These are phyloP conservation scores for Margarornis squamiger DNA, from an alignment of 2,797 vertebrate genomes.

Conservation along the genomic window DNA sequence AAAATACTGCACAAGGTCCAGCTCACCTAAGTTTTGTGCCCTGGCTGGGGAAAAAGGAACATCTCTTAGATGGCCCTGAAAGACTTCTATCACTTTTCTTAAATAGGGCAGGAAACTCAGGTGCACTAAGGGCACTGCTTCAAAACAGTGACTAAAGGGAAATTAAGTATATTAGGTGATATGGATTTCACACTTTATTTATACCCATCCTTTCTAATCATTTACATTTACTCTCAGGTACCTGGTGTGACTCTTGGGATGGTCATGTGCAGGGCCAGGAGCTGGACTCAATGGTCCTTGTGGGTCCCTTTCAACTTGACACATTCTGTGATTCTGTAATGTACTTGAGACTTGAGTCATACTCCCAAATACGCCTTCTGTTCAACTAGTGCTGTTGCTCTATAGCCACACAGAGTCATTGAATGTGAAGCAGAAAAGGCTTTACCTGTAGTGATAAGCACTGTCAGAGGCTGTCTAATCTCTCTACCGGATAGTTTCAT, in stretches of 20 bases:
- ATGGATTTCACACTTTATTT: not conserved
- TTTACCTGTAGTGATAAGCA: not conserved
- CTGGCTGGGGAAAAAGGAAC: not conserved
- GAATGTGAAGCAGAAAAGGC: not conserved
- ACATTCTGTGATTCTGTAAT: not conserved
- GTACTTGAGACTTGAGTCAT: not conserved
- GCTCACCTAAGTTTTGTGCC: not conserved
- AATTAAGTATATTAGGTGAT: not conserved
- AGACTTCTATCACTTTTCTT: not conserved
- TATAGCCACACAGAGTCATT: not conserved
- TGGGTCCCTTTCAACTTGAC: not conserved
- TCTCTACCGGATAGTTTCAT: not conserved
- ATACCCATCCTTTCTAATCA: not conserved
- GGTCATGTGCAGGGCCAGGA: not conserved
- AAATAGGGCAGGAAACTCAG: not conserved
- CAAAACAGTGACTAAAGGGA: not conserved
- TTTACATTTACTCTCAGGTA: not conserved
- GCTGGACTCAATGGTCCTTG: not conserved
- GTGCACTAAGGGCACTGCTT: rapidly evolving
- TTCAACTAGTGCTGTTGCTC: not conserved
- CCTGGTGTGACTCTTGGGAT: not conserved
- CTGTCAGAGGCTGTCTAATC: not conserved
- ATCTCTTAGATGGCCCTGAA: not conserved
- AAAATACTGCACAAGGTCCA: not conserved
- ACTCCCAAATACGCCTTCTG: not conserved